Conservation (phyloP, 1,140 invertebrate genomes). For the Aphis gossypii region DNA sequence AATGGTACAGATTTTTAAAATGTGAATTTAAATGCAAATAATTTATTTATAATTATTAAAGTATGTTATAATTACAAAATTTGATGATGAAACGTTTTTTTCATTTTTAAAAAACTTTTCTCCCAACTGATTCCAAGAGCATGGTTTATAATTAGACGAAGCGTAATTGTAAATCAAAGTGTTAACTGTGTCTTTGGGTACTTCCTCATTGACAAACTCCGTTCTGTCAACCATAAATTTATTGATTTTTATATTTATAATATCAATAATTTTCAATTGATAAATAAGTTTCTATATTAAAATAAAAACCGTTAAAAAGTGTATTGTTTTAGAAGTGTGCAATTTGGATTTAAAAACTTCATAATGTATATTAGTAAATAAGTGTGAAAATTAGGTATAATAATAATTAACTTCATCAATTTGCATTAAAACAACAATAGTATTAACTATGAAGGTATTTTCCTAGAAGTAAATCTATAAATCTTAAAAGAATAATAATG, state of each 20-base stretch:
- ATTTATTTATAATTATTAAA: neutral
- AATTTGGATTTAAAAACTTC: neutral
- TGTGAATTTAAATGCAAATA: neutral
- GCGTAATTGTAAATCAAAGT: slow-evolving; percentile 76
- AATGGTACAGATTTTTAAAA: neutral
- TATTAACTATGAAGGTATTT: neutral
- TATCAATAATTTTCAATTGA: neutral
- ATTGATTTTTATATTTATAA: neutral
- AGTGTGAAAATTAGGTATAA: neutral
- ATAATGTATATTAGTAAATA: neutral
- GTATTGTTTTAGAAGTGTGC: neutral
- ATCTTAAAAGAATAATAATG: neutral
- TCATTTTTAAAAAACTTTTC: slow-evolving; percentile 47
- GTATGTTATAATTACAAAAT: neutral
- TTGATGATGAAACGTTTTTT: slow-evolving; percentile 27
- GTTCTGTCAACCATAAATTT: neutral
- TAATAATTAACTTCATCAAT: neutral
- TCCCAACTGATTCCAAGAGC: slow-evolving; percentile 72
- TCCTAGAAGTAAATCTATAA: neutral
- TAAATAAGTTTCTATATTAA: neutral
- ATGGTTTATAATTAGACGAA: slow-evolving; percentile 71
- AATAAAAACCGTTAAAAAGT: neutral
- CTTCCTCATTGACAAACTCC: slow-evolving; percentile 39
- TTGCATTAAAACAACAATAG: neutral
- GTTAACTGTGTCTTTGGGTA: slow-evolving; percentile 62